These are phyloP conservation scores for Pegea sp. DNA, from an alignment of 23 tunicate genomes.

Conservation along the genomic window DNA sequence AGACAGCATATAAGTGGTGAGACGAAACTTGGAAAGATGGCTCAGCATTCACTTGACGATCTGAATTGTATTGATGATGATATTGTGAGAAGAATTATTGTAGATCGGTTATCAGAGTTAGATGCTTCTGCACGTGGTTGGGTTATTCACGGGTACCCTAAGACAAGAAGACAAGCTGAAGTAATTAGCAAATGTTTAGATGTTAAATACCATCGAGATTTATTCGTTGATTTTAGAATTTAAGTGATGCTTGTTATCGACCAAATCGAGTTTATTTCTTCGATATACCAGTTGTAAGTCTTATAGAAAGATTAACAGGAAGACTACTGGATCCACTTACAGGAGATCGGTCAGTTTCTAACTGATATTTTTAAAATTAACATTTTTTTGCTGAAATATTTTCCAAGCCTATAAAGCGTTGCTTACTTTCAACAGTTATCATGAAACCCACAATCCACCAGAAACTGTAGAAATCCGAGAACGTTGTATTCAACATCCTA, in stretches of 20 bases:
- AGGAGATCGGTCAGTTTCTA: slow-evolving; percentile 45
- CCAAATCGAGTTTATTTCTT: slow-evolving; percentile 70
- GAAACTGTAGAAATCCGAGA: slow-evolving; percentile 30
- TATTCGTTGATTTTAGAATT: slow-evolving; percentile 16
- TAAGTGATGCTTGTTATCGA: slow-evolving; percentile 38
- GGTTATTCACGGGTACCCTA: slow-evolving; percentile 85
- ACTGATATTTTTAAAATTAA: neutral
- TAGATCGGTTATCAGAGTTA: slow-evolving; percentile 41
- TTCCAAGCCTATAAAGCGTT: neutral
- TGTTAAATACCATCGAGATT: no score
- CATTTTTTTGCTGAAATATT: neutral
- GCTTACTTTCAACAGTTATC: slow-evolving; percentile 19
- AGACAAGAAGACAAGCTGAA: slow-evolving; percentile 71
- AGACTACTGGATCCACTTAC: slow-evolving; percentile 70
- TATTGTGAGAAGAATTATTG: slow-evolving; percentile 35
- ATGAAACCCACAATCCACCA: slow-evolving; percentile 74
- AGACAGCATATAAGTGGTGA: slow-evolving; percentile 62
- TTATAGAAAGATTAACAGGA: slow-evolving; percentile 59
- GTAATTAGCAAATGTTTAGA: no score
- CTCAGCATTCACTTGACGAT: slow-evolving; percentile 16
- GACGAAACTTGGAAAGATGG: slow-evolving; percentile 48
- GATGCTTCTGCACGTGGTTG: slow-evolving; percentile 80
- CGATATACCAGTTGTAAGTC: slow-evolving; percentile 76
- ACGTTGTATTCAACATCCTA: slow-evolving; percentile 36
- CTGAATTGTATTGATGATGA: slow-evolving; percentile 19